These are phyloP conservation scores for Anniella stebbinsi DNA, from an alignment of 2,797 vertebrate species.

Conservation along the genomic window DNA sequence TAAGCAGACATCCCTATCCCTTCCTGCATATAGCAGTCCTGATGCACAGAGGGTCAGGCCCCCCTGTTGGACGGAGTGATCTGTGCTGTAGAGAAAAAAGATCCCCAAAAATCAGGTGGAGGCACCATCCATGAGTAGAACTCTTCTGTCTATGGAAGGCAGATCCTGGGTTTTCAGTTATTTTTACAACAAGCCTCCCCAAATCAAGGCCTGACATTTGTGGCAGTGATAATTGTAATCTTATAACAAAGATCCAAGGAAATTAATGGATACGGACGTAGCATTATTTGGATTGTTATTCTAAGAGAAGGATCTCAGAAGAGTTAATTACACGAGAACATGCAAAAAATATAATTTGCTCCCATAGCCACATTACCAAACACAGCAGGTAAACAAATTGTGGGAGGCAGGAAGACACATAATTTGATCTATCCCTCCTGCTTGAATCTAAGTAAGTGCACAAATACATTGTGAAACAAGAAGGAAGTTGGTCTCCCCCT, in stretches of 20 bases:
- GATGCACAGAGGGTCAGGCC: no score
- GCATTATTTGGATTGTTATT: background rate
- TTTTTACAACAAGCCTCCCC: background rate
- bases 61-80: no score
- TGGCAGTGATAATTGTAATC: background rate
- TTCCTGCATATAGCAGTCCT: no score
- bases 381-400: background rate
- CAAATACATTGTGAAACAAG: background rate
- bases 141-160: no score
- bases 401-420: background rate
- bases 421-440: background rate
- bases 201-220: background rate
- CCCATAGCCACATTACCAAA: background rate
- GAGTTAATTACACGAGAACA: background rate
- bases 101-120: no score
- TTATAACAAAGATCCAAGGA: background rate
- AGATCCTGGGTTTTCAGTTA: no score
- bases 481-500: background rate
- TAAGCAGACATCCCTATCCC: no score
- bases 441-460: background rate
- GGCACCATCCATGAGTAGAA: no score
- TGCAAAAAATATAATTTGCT: background rate
- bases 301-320: background rate
- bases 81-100: no score
- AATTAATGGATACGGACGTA: background rate